Conservation (phyloP, 2,888 invertebrate species). For the Brachypterus glaber region DNA sequence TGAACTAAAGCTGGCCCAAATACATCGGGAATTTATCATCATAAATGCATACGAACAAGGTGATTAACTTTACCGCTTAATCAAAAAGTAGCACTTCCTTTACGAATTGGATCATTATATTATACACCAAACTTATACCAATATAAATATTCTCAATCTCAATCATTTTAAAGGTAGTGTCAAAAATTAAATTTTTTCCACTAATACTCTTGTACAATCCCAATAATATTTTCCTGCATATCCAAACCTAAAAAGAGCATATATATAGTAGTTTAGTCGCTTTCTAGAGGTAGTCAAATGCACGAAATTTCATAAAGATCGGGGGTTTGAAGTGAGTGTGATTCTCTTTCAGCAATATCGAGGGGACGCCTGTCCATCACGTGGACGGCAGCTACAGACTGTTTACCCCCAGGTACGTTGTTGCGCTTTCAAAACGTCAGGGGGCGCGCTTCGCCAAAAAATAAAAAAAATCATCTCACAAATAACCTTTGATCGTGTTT, state of each 20-base stretch:
- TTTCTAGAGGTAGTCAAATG: conserved; percentile 36
- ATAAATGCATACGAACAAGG: too few relatives aligned
- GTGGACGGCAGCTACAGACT: conserved; percentile 44
- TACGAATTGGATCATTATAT: too few relatives aligned
- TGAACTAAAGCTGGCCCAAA: too few relatives aligned
- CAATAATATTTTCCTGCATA: too few relatives aligned
- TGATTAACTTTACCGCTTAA: too few relatives aligned
- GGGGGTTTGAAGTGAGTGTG: conserved; percentile 43
- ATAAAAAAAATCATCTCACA: too few relatives aligned
- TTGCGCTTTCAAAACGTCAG: conserved; percentile 31
- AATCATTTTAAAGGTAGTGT: background rate
- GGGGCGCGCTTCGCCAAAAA: conserved; percentile 19
- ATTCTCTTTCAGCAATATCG: conserved; percentile 45
- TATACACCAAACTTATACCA: too few relatives aligned
- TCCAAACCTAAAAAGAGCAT: background rate
- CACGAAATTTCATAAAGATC: conserved; percentile 36
- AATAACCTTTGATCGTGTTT: too few relatives aligned
- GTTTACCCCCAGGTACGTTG: conserved; percentile 49
- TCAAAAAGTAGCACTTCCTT: too few relatives aligned
- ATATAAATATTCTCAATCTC: background rate
- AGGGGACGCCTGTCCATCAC: conserved; percentile 42
- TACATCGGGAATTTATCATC: too few relatives aligned
- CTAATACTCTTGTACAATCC: background rate
- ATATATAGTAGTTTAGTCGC: conserved; percentile 19
- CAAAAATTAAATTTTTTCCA: background rate